Conservation (phyloP, 64 coral and sea anemone species). For the Hydrozoanthus tunicans region DNA sequence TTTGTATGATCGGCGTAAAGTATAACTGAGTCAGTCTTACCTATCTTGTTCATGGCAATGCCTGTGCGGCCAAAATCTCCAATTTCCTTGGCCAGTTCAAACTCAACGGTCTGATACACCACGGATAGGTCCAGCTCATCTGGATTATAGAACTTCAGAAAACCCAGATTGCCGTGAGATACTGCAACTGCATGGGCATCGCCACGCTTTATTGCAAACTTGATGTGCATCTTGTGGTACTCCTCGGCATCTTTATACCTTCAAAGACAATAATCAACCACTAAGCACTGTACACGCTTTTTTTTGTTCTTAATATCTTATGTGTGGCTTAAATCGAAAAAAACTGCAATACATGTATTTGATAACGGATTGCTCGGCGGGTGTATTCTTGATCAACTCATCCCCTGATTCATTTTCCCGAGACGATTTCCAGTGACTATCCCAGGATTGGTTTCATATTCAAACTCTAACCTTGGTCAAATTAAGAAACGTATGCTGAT, state of each 20-base stretch:
- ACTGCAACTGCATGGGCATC: slow-evolving; percentile 55
- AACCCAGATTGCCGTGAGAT: slow-evolving; percentile 64
- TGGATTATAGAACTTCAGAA: slow-evolving; percentile 75
- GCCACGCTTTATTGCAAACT: slow-evolving; percentile 57
- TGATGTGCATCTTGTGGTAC: slow-evolving; percentile 35
- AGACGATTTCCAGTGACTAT: too few relatives aligned
- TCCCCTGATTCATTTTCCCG: too few relatives aligned
- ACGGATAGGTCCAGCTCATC: slow-evolving; percentile 54
- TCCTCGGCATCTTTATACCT: slow-evolving; percentile 60
- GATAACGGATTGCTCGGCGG: too few relatives aligned
- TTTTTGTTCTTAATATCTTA: too few relatives aligned
- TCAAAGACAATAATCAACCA: not conserved
- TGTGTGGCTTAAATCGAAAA: too few relatives aligned
- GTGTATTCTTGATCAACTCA: too few relatives aligned
- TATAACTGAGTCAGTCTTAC: not conserved
- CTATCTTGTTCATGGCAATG: slow-evolving; percentile 82
- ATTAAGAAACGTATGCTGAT: too few relatives aligned
- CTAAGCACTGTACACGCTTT: too few relatives aligned
- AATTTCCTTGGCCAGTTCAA: slow-evolving; percentile 54
- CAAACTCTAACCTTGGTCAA: too few relatives aligned
- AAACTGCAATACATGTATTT: too few relatives aligned
- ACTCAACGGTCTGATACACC: slow-evolving; percentile 58
- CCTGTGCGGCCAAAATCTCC: slow-evolving; percentile 74
- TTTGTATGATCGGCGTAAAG: not conserved
- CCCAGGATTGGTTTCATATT: too few relatives aligned